Conservation (phyloP, 2,888 invertebrate species). For the Linyphia triangularis region DNA sequence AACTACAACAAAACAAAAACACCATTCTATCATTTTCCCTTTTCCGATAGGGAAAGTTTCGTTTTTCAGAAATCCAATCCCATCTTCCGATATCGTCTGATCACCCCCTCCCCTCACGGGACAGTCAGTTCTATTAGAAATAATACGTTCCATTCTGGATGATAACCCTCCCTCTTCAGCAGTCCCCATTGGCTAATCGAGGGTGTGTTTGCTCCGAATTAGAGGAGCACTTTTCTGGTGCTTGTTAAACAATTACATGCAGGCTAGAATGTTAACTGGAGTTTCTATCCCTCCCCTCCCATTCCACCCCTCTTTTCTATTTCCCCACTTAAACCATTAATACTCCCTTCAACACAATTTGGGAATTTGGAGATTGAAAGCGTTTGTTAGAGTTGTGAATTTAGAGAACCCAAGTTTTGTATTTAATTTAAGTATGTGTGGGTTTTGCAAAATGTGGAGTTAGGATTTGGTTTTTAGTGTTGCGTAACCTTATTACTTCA, state of each 20-base stretch:
- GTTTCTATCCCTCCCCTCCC: neutral
- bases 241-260: conserved; percentile 59
- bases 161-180: neutral
- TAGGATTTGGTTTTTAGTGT: no score
- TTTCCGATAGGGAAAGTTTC: neutral
- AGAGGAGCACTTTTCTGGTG: conserved; percentile 51
- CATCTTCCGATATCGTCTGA: conserved; percentile 24
- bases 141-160: conserved; percentile 36
- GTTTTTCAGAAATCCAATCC: conserved; percentile 27
- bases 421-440: no score
- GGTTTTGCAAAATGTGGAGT: no score
- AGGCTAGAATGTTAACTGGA: conserved; percentile 36
- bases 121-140: neutral
- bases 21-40: neutral
- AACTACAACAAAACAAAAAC: neutral
- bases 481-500: no score
- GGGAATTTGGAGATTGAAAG: neutral
- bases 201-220: conserved; percentile 53
- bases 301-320: neutral
- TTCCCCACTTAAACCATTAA: neutral
- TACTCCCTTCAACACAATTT: neutral
- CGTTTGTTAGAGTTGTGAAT: no score
- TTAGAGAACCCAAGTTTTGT: no score
- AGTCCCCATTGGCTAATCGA: conserved; percentile 13
- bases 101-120: neutral